phyloP scores from a whole-genome alignment of 2,888 invertebrate genomes.

The Ophion ellenae region DNA sequence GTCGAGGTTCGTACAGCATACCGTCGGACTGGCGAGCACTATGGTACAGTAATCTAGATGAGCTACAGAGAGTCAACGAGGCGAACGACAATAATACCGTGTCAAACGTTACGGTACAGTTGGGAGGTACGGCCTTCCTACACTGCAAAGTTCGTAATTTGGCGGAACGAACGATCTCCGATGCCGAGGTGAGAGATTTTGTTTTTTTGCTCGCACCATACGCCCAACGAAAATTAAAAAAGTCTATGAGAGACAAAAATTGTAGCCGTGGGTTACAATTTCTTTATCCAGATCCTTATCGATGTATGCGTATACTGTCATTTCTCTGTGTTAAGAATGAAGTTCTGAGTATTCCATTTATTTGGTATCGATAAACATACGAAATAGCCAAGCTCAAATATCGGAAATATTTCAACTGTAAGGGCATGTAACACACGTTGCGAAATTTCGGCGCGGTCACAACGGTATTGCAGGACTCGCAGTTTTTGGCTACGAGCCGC shows the following conservation, averaged over 20 bases:
- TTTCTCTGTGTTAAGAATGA: too few relatives aligned
- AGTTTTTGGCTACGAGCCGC: too few relatives aligned
- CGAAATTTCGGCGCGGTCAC: too few relatives aligned
- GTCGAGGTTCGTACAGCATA: slow-evolving; percentile 81
- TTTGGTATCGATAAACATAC: too few relatives aligned
- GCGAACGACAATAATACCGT: slow-evolving; percentile 89
- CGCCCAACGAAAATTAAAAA: background rate
- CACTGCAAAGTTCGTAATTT: slow-evolving; percentile 92
- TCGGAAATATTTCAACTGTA: too few relatives aligned
- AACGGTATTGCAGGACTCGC: too few relatives aligned
- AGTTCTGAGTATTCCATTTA: too few relatives aligned
- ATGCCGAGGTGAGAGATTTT: slow-evolving; percentile 79
- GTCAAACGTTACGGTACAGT: slow-evolving; percentile 90
- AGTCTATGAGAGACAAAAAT: background rate
- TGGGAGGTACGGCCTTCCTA: slow-evolving; percentile 91
- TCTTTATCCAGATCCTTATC: too few relatives aligned
- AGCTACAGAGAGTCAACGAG: slow-evolving; percentile 82
- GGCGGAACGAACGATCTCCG: slow-evolving; percentile 89
- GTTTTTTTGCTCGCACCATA: background rate
- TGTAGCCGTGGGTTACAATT: background rate
- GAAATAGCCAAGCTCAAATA: too few relatives aligned
- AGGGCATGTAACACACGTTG: too few relatives aligned
- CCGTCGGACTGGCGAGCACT: slow-evolving; percentile 82
- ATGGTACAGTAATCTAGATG: slow-evolving; percentile 83
- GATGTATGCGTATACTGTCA: too few relatives aligned